These are phyloP conservation scores for Neotoma lepida DNA, from an alignment of 2,113 vertebrate species.

Conservation along the genomic window DNA sequence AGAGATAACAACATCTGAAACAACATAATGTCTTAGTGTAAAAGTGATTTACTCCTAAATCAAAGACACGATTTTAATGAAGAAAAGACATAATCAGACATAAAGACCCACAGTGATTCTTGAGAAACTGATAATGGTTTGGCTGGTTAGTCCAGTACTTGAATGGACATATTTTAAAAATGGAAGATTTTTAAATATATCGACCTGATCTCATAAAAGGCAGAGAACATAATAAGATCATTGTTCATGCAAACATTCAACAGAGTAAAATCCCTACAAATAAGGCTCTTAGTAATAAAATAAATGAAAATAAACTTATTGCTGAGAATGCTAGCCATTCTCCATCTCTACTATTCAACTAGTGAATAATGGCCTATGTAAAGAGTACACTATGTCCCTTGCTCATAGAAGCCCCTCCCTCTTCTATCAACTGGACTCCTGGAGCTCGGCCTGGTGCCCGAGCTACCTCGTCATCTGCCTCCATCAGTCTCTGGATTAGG, in stretches of 20 bases:
- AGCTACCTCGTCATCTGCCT: too few relatives aligned
- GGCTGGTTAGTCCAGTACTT: background rate
- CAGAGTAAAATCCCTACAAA: background rate
- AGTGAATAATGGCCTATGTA: background rate
- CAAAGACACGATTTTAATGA: background rate
- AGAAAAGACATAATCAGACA: background rate
- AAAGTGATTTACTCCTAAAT: background rate
- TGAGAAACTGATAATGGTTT: background rate
- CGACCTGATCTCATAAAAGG: background rate
- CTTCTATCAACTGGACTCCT: too few relatives aligned
- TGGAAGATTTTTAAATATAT: background rate
- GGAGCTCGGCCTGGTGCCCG: too few relatives aligned
- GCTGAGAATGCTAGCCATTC: background rate
- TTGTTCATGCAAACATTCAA: background rate
- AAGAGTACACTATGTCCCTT: background rate
- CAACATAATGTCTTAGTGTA: background rate
- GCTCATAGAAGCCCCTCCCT: too few relatives aligned
- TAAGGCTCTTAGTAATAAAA: background rate
- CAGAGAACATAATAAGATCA: too few relatives aligned
- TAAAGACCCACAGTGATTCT: background rate
- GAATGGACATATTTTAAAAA: background rate
- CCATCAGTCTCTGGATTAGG: too few relatives aligned
- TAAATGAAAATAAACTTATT: background rate
- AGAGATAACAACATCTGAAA: background rate
- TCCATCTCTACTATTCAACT: background rate